Base-by-base conservation (phyloP, 1,140 invertebrate species). In the Drosophila tani region DNA sequence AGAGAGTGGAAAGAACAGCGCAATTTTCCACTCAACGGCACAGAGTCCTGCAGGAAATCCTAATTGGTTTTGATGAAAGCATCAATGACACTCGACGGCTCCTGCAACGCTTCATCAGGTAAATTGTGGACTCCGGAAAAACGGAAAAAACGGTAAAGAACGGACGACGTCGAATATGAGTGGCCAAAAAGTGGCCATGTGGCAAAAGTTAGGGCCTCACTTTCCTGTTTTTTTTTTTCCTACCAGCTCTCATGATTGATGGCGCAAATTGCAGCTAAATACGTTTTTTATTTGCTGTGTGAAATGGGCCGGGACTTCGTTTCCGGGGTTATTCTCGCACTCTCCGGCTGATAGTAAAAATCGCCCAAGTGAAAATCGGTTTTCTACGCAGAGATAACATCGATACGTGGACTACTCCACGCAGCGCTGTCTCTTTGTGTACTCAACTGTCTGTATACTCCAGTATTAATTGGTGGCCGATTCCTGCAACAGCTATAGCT, bases 61-160 rank as follows among this genome's bases (percentile, higher is more conserved):
- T 90, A 90, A 90, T 90, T 90, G 85, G 85, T 90, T 90, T 90
- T 90, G 85, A 90, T 90, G 84, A 88, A 88, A 88, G 84, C 84
- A 57, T 75, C 80, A 87, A 83, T 83, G 85, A 74, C 81, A 82
- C 49, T 60, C 73, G 57, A 62, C 49, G 29, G 19, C 58, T 46
- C 41, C 46, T 51, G 68, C 77, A 84, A 78, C 82, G 84, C 85
- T 84, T 88, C 84, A 88, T 88, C 84, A 90, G 85, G 85, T 90
- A 90, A 88, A 70, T 73, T 84, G 85, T 59, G 67, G 51, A 70
- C 74, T 75, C 29, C 8, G 58, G 59, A 67, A 58, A 70, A 76
- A 60, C 15, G 40, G 35, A 43, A 63, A 62, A 40, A 38, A 40
- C 11, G 43, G 47, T 35, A 63, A 53, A 51, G 27, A 11, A 19